Evolutionary conservation across 1,140 invertebrate species (phyloP), one percentile per base, ranked within the genome.

Genomic region (Limonius californicus): DNA sequence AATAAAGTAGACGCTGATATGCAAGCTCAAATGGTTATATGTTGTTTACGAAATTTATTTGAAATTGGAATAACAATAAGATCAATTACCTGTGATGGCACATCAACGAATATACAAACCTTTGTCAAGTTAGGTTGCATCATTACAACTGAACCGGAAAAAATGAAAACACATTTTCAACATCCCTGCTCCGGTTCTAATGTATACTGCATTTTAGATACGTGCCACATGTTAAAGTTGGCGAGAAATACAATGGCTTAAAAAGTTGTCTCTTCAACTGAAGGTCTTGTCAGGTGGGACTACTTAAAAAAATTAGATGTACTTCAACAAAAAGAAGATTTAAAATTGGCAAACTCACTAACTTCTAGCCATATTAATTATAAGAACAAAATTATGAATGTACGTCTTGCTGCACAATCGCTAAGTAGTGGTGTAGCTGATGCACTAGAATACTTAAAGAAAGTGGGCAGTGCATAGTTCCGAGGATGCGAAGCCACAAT

Each of bases 141-240:
- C 42, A 15, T 61, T 57, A n/a, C n/a, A 27, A 1, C 43, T 14
- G n/a, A n/a, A n/a, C n/a, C n/a, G n/a, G 43, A 14, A 8, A 8
- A 59, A 9, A 50, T 43, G 32, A 35, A 59, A 2, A 23, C 11
- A 14, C 20, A 1, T 1, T 39, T 20, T 12, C 64, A 68, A 43
- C 11, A n/a, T 15, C 23, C 35, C 20, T 16, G 30, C 15, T 15
- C 4, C 21, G 15, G 3, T 18, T 45, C 6, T 14, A 45, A 45
- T 45, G 21, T 19, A 27, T n/a, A 69, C 7, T 20, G 0, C n/a
- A 47, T 56, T 12, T 18, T 70, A 32, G 67, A 72, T 56, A 32
- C 67, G 3, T 57, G 60, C 2, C 70, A 72, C 39, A 71, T 74
- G 69, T 8, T 72, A 14, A 74, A 74, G 59, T 55, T 72, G 11